phyloP scores from a whole-genome alignment of 1,140 invertebrate genomes.

The Ladona fulva region DNA sequence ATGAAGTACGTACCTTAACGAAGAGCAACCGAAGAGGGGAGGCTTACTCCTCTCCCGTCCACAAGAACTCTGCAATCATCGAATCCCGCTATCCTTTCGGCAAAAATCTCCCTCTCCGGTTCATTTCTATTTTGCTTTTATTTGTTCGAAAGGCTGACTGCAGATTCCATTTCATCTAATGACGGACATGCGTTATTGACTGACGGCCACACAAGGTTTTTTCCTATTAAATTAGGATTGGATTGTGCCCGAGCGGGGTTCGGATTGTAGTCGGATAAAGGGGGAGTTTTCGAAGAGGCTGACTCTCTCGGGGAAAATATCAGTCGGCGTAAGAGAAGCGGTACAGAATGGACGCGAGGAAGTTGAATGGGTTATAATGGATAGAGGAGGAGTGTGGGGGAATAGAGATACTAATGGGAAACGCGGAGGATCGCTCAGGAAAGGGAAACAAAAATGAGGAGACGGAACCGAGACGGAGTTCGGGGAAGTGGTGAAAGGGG shows the following conservation, averaged over 20 bases:
- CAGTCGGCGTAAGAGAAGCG: no score
- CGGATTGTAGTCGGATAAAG: no score
- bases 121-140: not conserved
- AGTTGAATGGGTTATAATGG: not conserved
- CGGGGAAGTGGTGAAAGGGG: no score
- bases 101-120: not conserved
- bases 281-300: no score
- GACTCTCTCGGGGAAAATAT: no score
- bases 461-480: no score
- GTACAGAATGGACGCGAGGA: not conserved
- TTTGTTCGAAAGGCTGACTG: not conserved
- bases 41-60: not conserved
- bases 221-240: constrained; percentile 2
- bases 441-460: no score
- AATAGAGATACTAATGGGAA: not conserved
- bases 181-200: not conserved
- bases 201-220: constrained; percentile 5
- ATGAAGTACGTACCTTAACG: not conserved
- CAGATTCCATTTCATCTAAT: not conserved
- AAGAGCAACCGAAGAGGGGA: not conserved
- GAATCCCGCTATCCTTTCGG: not conserved
- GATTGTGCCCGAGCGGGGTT: not conserved
- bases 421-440: not conserved
- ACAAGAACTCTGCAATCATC: not conserved
- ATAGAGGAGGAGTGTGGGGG: not conserved